Conservation (phyloP, 2,888 invertebrate species). For the Allolobophora icterica region DNA sequence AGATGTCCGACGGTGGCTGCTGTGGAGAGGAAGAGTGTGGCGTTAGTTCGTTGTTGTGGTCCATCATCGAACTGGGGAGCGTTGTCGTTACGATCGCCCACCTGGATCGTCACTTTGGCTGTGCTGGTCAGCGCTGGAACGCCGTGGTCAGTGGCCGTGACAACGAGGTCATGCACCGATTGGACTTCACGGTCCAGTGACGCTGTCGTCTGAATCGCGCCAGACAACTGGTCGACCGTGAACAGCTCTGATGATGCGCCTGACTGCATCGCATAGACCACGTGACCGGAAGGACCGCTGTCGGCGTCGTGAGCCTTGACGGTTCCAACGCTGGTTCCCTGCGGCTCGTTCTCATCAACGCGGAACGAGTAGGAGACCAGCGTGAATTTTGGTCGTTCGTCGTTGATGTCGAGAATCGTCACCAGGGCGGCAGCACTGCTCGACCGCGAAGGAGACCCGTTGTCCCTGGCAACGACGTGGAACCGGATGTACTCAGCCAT, state of each 20-base stretch:
- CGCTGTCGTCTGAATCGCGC: conserved; percentile 35
- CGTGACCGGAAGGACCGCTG: conserved; percentile 39
- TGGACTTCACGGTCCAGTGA: conserved; percentile 45
- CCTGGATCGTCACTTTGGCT: conserved; percentile 38
- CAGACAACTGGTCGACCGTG: conserved; percentile 71
- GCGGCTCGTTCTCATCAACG: conserved; percentile 62
- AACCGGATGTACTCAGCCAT: conserved; percentile 82
- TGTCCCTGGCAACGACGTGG: conserved; percentile 61
- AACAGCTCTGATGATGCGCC: conserved; percentile 74
- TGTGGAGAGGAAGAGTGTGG: conserved; percentile 41
- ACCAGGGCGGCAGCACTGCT: conserved; percentile 40
- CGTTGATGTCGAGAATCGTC: conserved; percentile 44
- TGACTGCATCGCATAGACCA: conserved; percentile 38
- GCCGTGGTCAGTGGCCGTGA: conserved; percentile 33
- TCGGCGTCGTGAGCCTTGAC: conserved; percentile 44
- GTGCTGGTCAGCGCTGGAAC: conserved; percentile 39
- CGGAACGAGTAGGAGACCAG: conserved; percentile 40
- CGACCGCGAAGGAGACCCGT: conserved; percentile 41
- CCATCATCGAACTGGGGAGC: conserved; percentile 35
- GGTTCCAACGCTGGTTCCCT: conserved; percentile 43
- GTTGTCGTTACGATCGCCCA: conserved; percentile 44
- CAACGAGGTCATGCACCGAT: conserved; percentile 36
- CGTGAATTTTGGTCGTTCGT: conserved; percentile 43
- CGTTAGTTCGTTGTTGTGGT: conserved; percentile 19
- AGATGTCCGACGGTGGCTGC: conserved; percentile 40